phyloP scores from a whole-genome alignment of 2,888 invertebrate species.

The Erebia aethiops region DNA sequence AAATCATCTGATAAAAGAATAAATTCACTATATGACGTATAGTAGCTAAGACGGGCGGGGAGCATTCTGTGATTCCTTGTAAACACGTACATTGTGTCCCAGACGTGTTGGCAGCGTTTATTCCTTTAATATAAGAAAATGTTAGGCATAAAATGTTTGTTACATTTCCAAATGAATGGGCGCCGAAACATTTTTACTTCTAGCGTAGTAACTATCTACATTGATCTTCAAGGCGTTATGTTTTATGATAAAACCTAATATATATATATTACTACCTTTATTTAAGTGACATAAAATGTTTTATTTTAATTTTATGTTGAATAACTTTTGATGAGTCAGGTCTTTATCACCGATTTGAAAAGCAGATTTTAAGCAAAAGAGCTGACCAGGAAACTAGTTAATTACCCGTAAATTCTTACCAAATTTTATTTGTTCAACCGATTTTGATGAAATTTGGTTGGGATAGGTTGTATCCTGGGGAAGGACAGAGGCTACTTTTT shows the following conservation, averaged over 20 bases:
- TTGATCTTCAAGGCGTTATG: background rate
- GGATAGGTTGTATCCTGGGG: too few species aligned
- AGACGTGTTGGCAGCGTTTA: constrained; percentile 56
- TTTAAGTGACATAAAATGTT: too few species aligned
- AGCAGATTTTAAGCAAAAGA: too few species aligned
- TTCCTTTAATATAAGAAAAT: constrained; percentile 54
- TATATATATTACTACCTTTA: background rate
- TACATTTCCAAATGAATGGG: constrained; percentile 48
- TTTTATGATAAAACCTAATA: background rate
- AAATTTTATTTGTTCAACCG: too few species aligned
- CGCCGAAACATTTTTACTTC: constrained; percentile 25
- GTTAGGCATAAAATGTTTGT: constrained; percentile 57
- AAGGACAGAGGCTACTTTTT: too few species aligned
- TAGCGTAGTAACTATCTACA: background rate
- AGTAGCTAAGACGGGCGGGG: constrained; percentile 41
- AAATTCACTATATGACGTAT: constrained; percentile 37
- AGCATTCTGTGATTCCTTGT: constrained; percentile 65
- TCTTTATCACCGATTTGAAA: too few species aligned
- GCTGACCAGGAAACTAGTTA: too few species aligned
- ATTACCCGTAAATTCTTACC: too few species aligned
- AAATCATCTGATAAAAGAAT: constrained; percentile 33
- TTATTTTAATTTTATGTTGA: too few species aligned
- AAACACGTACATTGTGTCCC: constrained; percentile 70
- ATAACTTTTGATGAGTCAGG: too few species aligned
- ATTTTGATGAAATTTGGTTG: too few species aligned